Conservation (phyloP, 2,113 vertebrate species). For the Gymnarchus niloticus region DNA sequence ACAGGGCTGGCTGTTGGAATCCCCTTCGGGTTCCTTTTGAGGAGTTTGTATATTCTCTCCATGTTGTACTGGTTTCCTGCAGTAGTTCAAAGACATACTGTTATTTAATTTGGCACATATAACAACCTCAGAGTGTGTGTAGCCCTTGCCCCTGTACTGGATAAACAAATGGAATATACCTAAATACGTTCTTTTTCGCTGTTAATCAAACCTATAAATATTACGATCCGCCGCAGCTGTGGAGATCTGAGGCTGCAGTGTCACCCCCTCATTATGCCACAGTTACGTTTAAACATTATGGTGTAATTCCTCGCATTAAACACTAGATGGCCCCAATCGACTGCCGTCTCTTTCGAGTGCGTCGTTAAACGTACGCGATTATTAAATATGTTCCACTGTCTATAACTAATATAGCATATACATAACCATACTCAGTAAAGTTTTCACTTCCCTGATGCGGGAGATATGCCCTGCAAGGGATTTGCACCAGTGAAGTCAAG, state of each 20-base stretch:
- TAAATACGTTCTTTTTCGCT: not conserved
- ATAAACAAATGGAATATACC: not conserved
- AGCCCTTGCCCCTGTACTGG: not conserved
- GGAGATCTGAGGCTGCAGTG: no score
- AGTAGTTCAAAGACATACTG: not conserved
- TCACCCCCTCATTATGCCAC: not conserved
- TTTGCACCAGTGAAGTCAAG: no score
- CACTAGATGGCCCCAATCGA: not conserved
- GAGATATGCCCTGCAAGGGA: not conserved
- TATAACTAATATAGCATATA: not conserved
- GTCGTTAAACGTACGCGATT: not conserved
- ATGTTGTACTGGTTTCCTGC: not conserved
- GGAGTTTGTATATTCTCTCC: not conserved
- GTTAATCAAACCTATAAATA: not conserved
- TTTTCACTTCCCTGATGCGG: not conserved
- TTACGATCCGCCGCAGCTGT: no score
- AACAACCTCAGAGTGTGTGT: no score
- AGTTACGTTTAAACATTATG: not conserved
- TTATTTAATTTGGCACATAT: not conserved
- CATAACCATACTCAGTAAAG: not conserved
- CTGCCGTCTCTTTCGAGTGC: not conserved
- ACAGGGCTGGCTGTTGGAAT: not conserved
- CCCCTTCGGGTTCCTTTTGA: not conserved
- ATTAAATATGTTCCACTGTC: not conserved
- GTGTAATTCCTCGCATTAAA: not conserved